Percentiles rank a stretch among this genome's conserved stretches.
Conservation (phyloP, 1,140 invertebrate species). For the Rhizoglyphus robini region DNA sequence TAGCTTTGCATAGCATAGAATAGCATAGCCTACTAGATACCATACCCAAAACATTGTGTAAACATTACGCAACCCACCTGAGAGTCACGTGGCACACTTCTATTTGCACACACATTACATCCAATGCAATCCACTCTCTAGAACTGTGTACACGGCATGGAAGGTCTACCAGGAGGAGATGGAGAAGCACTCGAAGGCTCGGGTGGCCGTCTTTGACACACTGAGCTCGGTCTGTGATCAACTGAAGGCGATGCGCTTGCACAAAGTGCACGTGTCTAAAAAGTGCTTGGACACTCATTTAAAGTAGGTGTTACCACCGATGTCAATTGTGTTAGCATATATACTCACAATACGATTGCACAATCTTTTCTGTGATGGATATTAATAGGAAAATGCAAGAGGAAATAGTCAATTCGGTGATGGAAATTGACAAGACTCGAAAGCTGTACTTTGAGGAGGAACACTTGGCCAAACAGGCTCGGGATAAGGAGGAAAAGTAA, state of each 20-base stretch:
- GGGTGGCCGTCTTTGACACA: constrained; percentile 54
- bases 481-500: constrained; percentile 92
- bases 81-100: too few species aligned
- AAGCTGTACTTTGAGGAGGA: constrained; percentile 92
- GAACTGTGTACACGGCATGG: constrained; percentile 80
- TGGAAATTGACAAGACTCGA: constrained; percentile 83
- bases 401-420: constrained; percentile 39
- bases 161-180: constrained; percentile 84
- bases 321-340: not conserved
- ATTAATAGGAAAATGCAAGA: constrained; percentile 27
- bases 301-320: constrained; percentile 18
- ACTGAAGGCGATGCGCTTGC: constrained; percentile 64
- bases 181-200: constrained; percentile 74
- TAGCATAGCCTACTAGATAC: too few species aligned
- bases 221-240: constrained; percentile 83
- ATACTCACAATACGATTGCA: not conserved
- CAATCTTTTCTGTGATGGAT: not conserved
- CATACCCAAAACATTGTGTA: too few species aligned
- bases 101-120: too few species aligned
- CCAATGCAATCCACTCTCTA: too few species aligned
- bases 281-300: constrained; percentile 37
- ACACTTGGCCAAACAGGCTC: constrained; percentile 79
- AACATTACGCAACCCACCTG: too few species aligned
- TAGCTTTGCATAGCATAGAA: too few species aligned
- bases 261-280: constrained; percentile 71